Evolutionary conservation across 2,888 invertebrate species (phyloP), one percentile per base, ranked within the genome.

Genomic region (Melolontha melolontha): DNA sequence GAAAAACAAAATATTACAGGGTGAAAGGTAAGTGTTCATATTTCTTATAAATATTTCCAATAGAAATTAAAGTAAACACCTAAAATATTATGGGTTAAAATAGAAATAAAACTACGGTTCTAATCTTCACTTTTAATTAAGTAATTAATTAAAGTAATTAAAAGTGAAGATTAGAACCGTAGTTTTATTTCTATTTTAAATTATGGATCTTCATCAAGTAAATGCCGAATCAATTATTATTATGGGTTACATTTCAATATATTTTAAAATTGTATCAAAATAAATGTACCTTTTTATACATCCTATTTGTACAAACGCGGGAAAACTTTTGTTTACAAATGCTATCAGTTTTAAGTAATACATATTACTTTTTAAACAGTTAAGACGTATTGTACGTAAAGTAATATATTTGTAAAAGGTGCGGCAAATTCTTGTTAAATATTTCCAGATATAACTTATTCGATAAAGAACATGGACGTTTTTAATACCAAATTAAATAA

Each of bases 371-470:
- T 47, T 34, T 22, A 49, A 40, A 27, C 22, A 42, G 29, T 12
- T 16, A 40, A 16, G 11, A 27, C 8, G 41, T 64, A 50, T 40
- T 51, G 27, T 42, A 63, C 49, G 27, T 34, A 34, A 42, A 22
- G 40, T 27, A 12, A 27, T 14, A 29, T 59, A 42, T 44, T 42
- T 57, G 8, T 44, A 22, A 64, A 70, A 74, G 74, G 74, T 71
- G 74, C 74, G 74, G 74, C 73, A 71, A 74, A 73, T 74, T 73
- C 74, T 73, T 73, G 69, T 70, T 69, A 68, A 66, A 72, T 66
- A 67, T 68, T 57, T 63, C 63, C 64, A 64, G 47, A 67, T 67
- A 64, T 40, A 55, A 52, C 54, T 59, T 17, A 34, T 29, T 14
- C 14, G 2, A 8, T 11, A 29, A n/a, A n/a, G 14, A 22, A 44